These are phyloP conservation scores for Geotrypetes seraphini DNA, from an alignment of 2,797 vertebrate species.

Conservation along the genomic window DNA sequence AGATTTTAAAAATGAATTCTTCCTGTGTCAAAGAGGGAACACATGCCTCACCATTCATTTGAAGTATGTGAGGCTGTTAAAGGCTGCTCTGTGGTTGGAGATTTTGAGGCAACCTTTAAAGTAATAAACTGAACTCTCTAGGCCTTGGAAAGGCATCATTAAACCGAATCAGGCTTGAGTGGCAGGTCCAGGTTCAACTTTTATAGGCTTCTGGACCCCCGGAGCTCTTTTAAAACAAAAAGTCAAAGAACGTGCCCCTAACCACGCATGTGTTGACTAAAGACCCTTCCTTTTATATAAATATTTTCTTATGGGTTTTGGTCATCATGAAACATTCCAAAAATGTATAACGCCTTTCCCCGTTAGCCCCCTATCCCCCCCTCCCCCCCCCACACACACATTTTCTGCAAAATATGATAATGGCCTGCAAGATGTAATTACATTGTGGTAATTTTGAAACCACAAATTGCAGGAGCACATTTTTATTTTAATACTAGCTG, in stretches of 20 bases:
- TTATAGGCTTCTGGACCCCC: conserved; percentile 16
- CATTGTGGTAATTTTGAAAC: too few species aligned
- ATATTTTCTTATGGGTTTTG: conserved; percentile 6
- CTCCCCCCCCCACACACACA: too few species aligned
- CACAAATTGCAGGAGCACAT: too few species aligned
- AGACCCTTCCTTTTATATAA: conserved; percentile 8
- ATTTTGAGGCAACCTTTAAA: conserved; percentile 11
- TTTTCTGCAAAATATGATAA: too few species aligned
- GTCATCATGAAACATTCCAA: background rate
- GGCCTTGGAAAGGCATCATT: background rate
- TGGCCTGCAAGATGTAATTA: too few species aligned
- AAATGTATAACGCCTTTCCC: too few species aligned
- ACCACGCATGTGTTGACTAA: conserved; percentile 18
- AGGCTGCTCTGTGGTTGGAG: conserved; percentile 17
- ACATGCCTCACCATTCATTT: background rate
- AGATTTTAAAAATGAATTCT: too few species aligned
- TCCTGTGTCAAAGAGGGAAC: too few species aligned
- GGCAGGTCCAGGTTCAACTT: conserved; percentile 26
- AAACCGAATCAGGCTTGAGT: conserved; percentile 2
- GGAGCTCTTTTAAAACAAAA: conserved; percentile 10
- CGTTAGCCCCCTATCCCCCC: too few species aligned
- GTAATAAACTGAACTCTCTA: background rate
- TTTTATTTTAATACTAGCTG: too few species aligned
- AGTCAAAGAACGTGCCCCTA: background rate
- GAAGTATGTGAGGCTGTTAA: conserved; percentile 5